Conservation (phyloP, 2,888 invertebrate genomes). For the Patella pellucida region DNA sequence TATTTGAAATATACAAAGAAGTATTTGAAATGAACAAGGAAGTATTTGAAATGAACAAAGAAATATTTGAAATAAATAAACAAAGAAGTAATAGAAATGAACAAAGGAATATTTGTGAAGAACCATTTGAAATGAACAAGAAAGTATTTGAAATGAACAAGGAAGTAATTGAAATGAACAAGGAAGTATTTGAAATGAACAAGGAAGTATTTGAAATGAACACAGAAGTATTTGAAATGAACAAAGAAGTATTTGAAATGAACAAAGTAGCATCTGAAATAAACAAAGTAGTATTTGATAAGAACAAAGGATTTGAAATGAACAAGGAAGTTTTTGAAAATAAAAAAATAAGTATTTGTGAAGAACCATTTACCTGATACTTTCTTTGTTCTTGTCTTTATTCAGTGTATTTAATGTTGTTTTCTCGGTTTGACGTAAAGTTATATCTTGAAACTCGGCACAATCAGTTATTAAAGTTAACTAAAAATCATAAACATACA, state of each 20-base stretch:
- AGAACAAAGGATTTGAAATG: background rate
- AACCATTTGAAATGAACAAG: background rate
- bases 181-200: background rate
- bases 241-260: background rate
- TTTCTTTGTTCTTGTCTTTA: slow-evolving; percentile 75
- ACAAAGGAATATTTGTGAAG: background rate
- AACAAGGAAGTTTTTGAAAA: too few relatives aligned
- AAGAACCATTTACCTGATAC: slow-evolving; percentile 73
- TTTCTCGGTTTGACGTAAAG: slow-evolving; percentile 80
- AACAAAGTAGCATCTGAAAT: background rate
- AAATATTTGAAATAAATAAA: background rate
- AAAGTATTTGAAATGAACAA: background rate
- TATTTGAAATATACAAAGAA: background rate
- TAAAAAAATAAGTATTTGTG: too few relatives aligned
- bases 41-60: background rate
- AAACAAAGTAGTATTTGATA: background rate
- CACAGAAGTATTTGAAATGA: too few relatives aligned
- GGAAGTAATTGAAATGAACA: background rate
- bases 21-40: background rate
- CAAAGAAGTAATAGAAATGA: background rate
- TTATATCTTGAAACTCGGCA: slow-evolving; percentile 80
- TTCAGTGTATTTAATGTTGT: slow-evolving; percentile 80
- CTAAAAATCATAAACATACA: slow-evolving; percentile 35
- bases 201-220: background rate
- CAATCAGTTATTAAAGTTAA: slow-evolving; percentile 70